These are phyloP conservation scores for Pterocles burchelli DNA, from an alignment of 2,113 vertebrate species.

Conservation along the genomic window DNA sequence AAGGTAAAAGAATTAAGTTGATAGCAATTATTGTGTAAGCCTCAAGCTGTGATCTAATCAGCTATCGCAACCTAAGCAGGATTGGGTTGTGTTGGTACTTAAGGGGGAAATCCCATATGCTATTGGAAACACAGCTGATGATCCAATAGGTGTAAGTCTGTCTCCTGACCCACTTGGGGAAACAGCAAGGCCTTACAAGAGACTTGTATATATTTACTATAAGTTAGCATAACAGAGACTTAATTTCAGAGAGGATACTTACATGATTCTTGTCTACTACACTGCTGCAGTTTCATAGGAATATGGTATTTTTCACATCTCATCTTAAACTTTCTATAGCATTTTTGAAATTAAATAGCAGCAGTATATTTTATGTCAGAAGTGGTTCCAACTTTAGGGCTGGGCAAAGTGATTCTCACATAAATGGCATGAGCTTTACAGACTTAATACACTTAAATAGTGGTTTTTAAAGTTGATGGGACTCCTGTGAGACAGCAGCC, in stretches of 20 bases:
- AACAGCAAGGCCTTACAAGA: background rate
- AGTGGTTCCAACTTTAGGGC: background rate
- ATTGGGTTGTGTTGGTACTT: constrained; percentile 19
- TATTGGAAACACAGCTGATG: background rate
- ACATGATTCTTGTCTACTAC: background rate
- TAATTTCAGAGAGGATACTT: background rate
- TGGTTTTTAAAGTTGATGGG: background rate
- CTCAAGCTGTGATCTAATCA: constrained; percentile 50
- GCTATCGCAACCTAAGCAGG: constrained; percentile 11
- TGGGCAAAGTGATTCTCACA: background rate
- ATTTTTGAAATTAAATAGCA: background rate
- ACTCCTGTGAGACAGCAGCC: background rate
- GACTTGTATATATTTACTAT: background rate
- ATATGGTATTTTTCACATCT: background rate
- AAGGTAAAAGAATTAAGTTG: constrained; percentile 42
- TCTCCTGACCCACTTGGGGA: background rate
- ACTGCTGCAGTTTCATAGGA: background rate
- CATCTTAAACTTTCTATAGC: background rate
- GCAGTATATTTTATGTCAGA: background rate
- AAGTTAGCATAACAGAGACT: background rate
- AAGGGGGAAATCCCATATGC: constrained; percentile 7
- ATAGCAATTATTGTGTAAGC: constrained; percentile 9
- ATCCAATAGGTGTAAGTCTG: background rate
- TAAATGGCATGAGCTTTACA: constrained; percentile 8
- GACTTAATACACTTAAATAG: background rate